Conservation (phyloP, 2,888 invertebrate genomes). For the Rotaria socialis region DNA sequence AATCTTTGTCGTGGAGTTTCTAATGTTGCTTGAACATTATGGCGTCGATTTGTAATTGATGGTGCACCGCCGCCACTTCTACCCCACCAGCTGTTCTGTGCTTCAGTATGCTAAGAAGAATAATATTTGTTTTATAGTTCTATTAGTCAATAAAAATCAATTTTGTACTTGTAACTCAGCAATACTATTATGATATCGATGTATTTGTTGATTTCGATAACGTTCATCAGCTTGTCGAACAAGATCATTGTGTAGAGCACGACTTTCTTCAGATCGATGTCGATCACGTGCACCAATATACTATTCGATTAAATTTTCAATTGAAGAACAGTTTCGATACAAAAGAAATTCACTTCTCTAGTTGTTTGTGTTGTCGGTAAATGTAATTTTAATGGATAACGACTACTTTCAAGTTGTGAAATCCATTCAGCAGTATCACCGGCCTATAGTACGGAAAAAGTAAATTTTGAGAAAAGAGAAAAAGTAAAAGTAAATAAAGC, state of each 20-base stretch:
- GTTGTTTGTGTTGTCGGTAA: constrained; percentile 14
- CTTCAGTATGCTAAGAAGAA: constrained; percentile 9
- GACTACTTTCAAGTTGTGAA: not conserved
- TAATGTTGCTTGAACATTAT: not conserved
- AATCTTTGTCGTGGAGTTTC: not conserved
- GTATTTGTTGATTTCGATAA: not conserved
- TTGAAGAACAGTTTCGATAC: not conserved
- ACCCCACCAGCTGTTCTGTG: constrained; percentile 2
- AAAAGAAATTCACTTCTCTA: not conserved
- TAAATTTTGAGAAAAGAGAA: not conserved
- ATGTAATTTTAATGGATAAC: not conserved
- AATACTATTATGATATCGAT: not conserved
- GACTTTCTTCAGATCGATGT: not conserved
- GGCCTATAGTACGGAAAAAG: not conserved
- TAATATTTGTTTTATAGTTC: not conserved
- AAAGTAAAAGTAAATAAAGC: not conserved
- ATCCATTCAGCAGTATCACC: constrained; percentile 33
- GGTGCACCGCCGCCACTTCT: not conserved
- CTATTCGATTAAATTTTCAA: not conserved
- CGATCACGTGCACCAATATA: not conserved
- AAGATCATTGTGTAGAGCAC: not conserved
- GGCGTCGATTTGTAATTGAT: not conserved
- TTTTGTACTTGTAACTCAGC: not conserved
- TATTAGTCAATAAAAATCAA: too few species aligned
- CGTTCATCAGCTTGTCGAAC: constrained; percentile 17